Evolutionary conservation across 2,888 invertebrate species (phyloP).

Genomic region (Drosophila peninsularis): DNA sequence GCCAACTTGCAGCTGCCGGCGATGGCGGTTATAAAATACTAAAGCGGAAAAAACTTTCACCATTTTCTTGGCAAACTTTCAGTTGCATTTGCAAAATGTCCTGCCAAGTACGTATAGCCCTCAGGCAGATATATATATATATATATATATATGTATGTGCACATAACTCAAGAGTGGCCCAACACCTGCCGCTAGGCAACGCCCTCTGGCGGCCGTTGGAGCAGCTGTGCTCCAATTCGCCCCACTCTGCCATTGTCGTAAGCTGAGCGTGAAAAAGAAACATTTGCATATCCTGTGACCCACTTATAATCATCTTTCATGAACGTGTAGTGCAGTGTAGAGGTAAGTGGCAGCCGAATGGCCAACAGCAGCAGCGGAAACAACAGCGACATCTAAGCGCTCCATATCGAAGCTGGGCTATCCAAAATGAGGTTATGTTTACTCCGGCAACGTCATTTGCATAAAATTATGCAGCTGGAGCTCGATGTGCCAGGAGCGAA

Average conservation of each 20-base stretch:
- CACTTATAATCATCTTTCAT: constrained; percentile 81
- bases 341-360: constrained; percentile 39
- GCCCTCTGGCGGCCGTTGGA: constrained; percentile 44
- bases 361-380: constrained; percentile 33
- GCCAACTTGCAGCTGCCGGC: constrained; percentile 41
- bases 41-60: constrained; percentile 71
- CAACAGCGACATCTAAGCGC: constrained; percentile 57
- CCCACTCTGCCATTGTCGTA: constrained; percentile 59
- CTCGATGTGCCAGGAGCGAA: constrained; percentile 9
- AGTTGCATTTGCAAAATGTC: constrained; percentile 75
- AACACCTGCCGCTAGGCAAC: constrained; percentile 32
- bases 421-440: constrained; percentile 78
- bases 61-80: constrained; percentile 78
- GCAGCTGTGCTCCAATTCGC: constrained; percentile 40
- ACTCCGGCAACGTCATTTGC: constrained; percentile 69
- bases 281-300: constrained; percentile 82
- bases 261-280: constrained; percentile 75
- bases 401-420: constrained; percentile 42
- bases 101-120: constrained; percentile 58
- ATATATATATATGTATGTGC: constrained; percentile 1
- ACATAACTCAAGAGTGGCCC: constrained; percentile 65
- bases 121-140: constrained; percentile 16
- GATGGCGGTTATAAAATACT: constrained; percentile 65
- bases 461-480: constrained; percentile 60
- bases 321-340: constrained; percentile 55